phyloP scores from a whole-genome alignment of 1,140 invertebrate species.

The Diorhabda elongata region DNA sequence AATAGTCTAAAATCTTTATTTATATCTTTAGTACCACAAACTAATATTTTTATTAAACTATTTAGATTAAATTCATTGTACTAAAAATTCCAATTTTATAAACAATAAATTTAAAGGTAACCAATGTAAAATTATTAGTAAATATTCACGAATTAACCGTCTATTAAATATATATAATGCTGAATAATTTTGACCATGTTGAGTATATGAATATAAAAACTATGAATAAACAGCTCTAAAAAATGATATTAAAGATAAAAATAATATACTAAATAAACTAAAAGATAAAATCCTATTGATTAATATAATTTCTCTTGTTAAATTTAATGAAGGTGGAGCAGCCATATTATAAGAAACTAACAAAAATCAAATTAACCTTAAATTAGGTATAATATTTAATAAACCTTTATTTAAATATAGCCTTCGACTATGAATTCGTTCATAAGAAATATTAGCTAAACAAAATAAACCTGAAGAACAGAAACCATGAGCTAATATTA shows the following conservation, averaged over 20 bases:
- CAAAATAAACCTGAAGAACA: too few species aligned
- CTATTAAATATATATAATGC: slow-evolving; percentile 46
- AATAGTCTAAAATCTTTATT: slow-evolving; percentile 49
- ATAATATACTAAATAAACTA: slow-evolving; percentile 40
- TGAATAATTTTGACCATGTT: slow-evolving; percentile 53
- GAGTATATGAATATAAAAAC: slow-evolving; percentile 54
- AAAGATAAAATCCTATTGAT: too few species aligned
- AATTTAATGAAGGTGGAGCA: too few species aligned
- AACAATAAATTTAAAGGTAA: slow-evolving; percentile 39
- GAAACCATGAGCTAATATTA: too few species aligned
- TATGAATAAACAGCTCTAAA: slow-evolving; percentile 49
- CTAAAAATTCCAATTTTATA: slow-evolving; percentile 52
- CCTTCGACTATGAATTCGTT: too few species aligned
- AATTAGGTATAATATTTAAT: too few species aligned
- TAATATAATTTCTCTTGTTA: too few species aligned
- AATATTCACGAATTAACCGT: slow-evolving; percentile 52
- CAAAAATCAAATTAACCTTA: too few species aligned
- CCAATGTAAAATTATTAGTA: slow-evolving; percentile 57
- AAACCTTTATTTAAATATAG: too few species aligned
- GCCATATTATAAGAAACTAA: too few species aligned
- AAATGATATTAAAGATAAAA: slow-evolving; percentile 51
- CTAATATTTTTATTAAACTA: slow-evolving; percentile 59
- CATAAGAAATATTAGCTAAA: too few species aligned
- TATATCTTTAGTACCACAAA: slow-evolving; percentile 37
- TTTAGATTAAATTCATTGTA: slow-evolving; percentile 49